Base-by-base conservation (phyloP, 2,113 vertebrate genomes). In the Eulemur macaco region DNA sequence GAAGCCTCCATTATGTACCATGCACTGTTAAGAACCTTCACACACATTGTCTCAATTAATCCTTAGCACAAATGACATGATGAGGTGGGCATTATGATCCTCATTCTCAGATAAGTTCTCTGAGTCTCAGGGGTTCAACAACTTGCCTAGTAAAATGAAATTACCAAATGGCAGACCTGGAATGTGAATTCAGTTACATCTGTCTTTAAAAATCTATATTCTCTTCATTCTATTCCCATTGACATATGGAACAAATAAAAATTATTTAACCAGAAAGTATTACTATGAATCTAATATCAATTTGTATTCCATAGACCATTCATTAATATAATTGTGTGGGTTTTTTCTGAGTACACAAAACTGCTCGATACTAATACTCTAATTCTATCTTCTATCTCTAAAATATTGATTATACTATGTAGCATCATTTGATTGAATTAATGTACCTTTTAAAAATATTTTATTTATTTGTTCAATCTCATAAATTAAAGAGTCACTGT, bases 181-280 rank as follows among this genome's bases (percentile, higher is more conserved):
- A 76, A 78, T 81, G 93, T 87, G n/a, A 81, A 63, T 63, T 90
- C n/a, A 84, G 50, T 91, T 86, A 73, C 2, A 74, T 23, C 27
- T 89, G 34, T 73, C 52, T 89, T 77, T 23, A 74, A 94, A 63
- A 63, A 56, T 76, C 45, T 94, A 14, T 86, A 27, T 78, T 86
- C 37, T 90, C 11, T 64, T 25, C 1, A 29, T 29, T 86, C 34
- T 83, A 47, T 54, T 45, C 37, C 60, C 37, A n/a, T 20, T 50
- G 71, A 80, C 23, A 45, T 6, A 95, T 42, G 34, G 45, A 88
- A n/a, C 47, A 91, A 96, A 64, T 60, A 86, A 68, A 80, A 60
- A 73, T 64, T 86, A 86, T 45, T 95, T 86, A 97, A 78, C 5
- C 6, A 91, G 84, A 97, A 96, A 95, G 76, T 92, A 96, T 42